Percentiles rank a stretch among this genome's conserved stretches.
Conservation (phyloP, 2,888 invertebrate species). For the Halictus quadricinctus region DNA sequence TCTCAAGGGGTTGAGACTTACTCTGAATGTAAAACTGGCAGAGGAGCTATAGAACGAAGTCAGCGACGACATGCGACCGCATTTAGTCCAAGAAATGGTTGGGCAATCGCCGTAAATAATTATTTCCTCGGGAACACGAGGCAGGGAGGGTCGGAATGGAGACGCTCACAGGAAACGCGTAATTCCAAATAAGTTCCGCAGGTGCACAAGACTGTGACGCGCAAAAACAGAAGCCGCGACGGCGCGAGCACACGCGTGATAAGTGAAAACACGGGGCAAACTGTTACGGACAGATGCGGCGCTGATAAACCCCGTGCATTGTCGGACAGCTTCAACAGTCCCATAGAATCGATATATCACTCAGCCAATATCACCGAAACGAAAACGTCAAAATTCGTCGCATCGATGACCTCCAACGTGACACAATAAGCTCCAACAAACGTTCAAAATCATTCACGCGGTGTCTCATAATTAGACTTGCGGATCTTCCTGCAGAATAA, state of each 20-base stretch:
- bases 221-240: conserved; percentile 40
- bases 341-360: not conserved
- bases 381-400: too few relatives aligned
- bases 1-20: too few relatives aligned
- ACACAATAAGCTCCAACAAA: not conserved
- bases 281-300: not conserved
- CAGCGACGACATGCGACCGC: not conserved
- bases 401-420: not conserved
- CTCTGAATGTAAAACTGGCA: not conserved
- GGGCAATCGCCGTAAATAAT: conserved; percentile 28
- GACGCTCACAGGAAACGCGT: conserved; percentile 54
- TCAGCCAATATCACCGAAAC: not conserved
- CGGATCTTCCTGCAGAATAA: not conserved
- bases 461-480: not conserved
- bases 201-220: conserved; percentile 57
- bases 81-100: conserved; percentile 10
- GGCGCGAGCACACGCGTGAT: conserved; percentile 16
- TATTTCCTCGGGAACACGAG: conserved; percentile 28
- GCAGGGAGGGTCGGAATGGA: conserved; percentile 13
- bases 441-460: not conserved
- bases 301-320: not conserved
- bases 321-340: not conserved
- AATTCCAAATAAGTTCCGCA: conserved; percentile 67
- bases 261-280: conserved; percentile 8
- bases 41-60: not conserved